Base-by-base conservation (phyloP, 2,888 invertebrate genomes). In the Spodoptera littoralis region DNA sequence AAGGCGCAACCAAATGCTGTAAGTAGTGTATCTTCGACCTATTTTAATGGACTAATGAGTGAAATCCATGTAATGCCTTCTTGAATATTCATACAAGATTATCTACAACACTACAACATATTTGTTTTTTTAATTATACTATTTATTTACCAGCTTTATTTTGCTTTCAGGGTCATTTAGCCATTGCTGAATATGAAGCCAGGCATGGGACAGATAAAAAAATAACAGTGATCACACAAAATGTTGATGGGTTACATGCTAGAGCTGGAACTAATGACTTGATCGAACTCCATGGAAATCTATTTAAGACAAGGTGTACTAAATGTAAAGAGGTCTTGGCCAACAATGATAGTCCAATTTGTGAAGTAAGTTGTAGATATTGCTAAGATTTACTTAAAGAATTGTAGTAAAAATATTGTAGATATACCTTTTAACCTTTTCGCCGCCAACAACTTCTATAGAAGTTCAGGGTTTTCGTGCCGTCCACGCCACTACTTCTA, bases 161-260 rank as follows among this genome's bases (percentile, higher is more conserved):
- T 44, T 43, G 3, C 12, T 83, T 80, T 1, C 74, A 96, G 96
- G 96, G 96, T 24, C 97, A 97, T 77, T 84, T 87, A 51, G 96
- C 96, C 3, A 95, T 97, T 60, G 96, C 96, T 3, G 93, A 95
- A 60, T 96, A 95, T 83, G 96, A 97, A 88, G 88, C 93, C 48
- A 87, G 92, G 61, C 83, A 95, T 8, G 77, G 84, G 6, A 89
- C 94, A 71, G 94, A 94, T 3, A 93, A 93, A 73, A 77, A 59
- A n/a, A 88, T 94, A 5, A 94, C 96, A 79, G 91, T 98, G 3
- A 96, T 99, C 12, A 99, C 99, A 0, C 99, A 99, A 89, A 99
- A 99, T 94, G 98, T 99, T 0, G 99, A 99, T 88, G 96, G 96
- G 57, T 91, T 99, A 55, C 99, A 99, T 89, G 90, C 91, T 11